Base-by-base conservation (phyloP, 2,113 vertebrate genomes). In the Rhombomys opimus region DNA sequence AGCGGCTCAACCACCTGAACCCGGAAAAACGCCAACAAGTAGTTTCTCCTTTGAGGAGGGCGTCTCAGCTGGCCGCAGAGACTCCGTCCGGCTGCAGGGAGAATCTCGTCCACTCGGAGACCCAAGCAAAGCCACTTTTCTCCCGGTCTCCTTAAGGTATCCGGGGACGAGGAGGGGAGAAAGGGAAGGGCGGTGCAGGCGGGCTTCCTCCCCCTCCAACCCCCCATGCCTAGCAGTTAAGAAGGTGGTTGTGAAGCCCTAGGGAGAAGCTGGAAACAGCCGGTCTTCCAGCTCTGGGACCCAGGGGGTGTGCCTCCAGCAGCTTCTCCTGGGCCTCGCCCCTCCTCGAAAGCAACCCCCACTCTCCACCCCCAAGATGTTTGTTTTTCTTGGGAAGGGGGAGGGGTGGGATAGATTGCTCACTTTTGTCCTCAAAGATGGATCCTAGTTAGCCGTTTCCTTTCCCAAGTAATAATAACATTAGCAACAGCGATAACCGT, bases 21-120 rank as follows among this genome's bases (percentile, higher is more conserved):
- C 93, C 86, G 77, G 91, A 88, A 94, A 94, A 88, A 95, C 91
- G 77, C 97, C 98, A 98, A 99, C 98, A 98, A 98, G 98, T 98
- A 98, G 98, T 97, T 97, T 97, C 96, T 94, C 75, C 23, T 63
- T 38, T 81, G 84, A 94, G 82, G 50, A 70, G 75, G 76, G 94
- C 54, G 95, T 96, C 77, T 91, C 68, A 91, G 87, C 96, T 27
- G 95, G 89, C 90, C 20, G 77, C 7, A 95, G 9, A 54, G 93
- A 94, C 78, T 84, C 78, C 6, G 80, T 76, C 90, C 84, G 2
- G 89, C 96, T n/a, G 91, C 78, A 17, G 1, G 5, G 95, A 95
- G 41, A 77, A 41, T 57, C 90, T 95, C 88, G 90, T 67, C 92
- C 68, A n/a, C 78, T 89, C 0, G 92, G 87, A 90, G 84, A 80